Evolutionary conservation across 2,113 vertebrate genomes (phyloP).

Genomic region (Odobenus rosmarus): DNA sequence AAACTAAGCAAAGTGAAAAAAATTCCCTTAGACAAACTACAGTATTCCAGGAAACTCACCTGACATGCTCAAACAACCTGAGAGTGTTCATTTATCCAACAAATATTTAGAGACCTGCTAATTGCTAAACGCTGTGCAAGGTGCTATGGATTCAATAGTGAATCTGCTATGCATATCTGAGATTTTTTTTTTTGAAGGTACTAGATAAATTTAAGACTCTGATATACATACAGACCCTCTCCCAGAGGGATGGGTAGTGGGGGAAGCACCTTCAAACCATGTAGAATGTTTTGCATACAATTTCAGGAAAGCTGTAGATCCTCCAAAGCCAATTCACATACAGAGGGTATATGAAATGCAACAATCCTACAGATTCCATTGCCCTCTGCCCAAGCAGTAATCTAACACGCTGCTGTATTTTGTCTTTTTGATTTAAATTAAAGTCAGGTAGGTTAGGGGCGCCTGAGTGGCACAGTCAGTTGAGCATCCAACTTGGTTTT

Average conservation of each 20-base stretch:
- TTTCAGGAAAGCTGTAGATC: background rate
- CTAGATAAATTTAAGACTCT: background rate
- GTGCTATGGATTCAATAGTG: background rate
- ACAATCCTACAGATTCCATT: background rate
- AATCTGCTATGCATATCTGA: background rate
- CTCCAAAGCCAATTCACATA: background rate
- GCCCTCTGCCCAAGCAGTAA: background rate
- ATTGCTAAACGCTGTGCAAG: background rate
- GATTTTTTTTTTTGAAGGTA: background rate
- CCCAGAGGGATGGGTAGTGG: background rate
- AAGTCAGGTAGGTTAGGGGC: background rate
- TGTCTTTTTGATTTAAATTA: slow-evolving; percentile 33
- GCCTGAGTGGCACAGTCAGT: background rate
- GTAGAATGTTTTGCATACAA: background rate
- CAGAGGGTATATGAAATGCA: fast-evolving
- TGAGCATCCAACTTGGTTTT: background rate
- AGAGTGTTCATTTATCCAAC: slow-evolving; percentile 8
- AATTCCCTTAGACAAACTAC: background rate
- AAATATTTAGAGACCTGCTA: background rate
- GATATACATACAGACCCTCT: background rate
- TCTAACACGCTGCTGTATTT: background rate
- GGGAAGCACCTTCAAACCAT: background rate
- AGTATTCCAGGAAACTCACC: background rate
- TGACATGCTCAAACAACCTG: background rate
- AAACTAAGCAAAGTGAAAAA: background rate